Base-by-base conservation (phyloP, 2,888 invertebrate genomes). In the Amphipyra tragopoginis region DNA sequence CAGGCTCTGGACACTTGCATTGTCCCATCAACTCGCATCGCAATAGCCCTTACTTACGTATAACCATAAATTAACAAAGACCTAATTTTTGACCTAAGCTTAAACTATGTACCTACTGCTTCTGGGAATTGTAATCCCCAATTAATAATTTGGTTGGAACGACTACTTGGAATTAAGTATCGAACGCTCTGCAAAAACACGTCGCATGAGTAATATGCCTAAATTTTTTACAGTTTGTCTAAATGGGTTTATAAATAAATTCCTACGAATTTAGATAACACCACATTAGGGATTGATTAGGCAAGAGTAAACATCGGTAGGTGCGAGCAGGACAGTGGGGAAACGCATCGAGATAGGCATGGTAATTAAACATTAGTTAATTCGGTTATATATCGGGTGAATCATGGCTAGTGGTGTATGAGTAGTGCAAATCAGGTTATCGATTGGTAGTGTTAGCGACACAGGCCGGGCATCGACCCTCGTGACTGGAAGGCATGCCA, bases 371-470 rank as follows among this genome's bases (percentile, higher is more conserved):
- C 75, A 75, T 72, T 72, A 72, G 72, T 80, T 75, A 80, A 81
- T 83, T 84, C 76, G 80, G 81, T 77, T 79, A 65, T 66, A 53
- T 76, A 76, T 79, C 71, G 67, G 71, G 81, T 90, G 84, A 89
- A 86, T 89, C 85, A 88, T 89, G 84, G 86, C 84, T 85, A 89
- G 86, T 88, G 85, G 84, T 85, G 77, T 70, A 67, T 75, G 61
- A 72, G 75, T 86, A 85, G 86, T 91, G 89, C 90, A 91, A 91
- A 92, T 91, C 90, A 88, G 91, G 91, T 92, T 93, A 93, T 93
- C 93, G 93, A 94, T 93, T 90, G 83, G 88, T 88, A 83, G 80
- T 67, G 75, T 85, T 81, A 80, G 81, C 79, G 84, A 83, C 83
- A 83, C 82, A 67, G 87, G 86, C 86, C 89, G 93, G 91, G 77